Base-by-base conservation (phyloP, 1,140 invertebrate genomes). In the Hypsibius dujardini region DNA sequence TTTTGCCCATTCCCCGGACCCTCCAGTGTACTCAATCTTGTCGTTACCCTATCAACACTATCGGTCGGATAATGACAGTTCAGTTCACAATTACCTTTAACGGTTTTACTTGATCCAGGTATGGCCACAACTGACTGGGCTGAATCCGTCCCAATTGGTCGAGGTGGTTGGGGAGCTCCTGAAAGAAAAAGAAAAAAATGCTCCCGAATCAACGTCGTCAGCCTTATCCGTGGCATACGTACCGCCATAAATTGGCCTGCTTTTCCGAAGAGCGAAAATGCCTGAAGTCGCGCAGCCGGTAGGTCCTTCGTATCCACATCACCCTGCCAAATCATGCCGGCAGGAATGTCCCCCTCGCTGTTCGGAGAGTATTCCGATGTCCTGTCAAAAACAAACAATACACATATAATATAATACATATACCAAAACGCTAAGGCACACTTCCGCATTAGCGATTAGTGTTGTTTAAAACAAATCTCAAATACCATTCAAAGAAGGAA, bases 51-150 rank as follows among this genome's bases (percentile, higher is more conserved):
- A n/a, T 7, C 50, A 12, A 56, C 50, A 56, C 7, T n/a, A 12
- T 12, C 50, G 7, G 7, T 56, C 50, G n/a, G 7, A 67, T 15
- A 12, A 42, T 15, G 45, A 67, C 3, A 15, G 62, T 42, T 15
- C 12, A 42, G 12, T 42, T 67, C 42, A 67, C 62, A 42, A 7
- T 67, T n/a, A 67, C 62, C 62, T 67, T 67, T 3, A 67, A 42
- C 12, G 62, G 62, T 42, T 67, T 67, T 7, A 67, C 62, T 67
- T 67, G 62, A 7, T 67, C 62, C 12, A 67, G 12, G 62, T 67
- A 67, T 45, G 62, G 62, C 62, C 62, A 67, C 62, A 67, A 67
- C 45, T 67, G 62, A 7, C 62, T 42, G 45, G 62, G 62, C 42
- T 67, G 62, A 45, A 67, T 67, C 45, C 62, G 12, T 15, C 62